phyloP scores from a whole-genome alignment of 2,113 vertebrate species.

The Daboia siamensis region DNA sequence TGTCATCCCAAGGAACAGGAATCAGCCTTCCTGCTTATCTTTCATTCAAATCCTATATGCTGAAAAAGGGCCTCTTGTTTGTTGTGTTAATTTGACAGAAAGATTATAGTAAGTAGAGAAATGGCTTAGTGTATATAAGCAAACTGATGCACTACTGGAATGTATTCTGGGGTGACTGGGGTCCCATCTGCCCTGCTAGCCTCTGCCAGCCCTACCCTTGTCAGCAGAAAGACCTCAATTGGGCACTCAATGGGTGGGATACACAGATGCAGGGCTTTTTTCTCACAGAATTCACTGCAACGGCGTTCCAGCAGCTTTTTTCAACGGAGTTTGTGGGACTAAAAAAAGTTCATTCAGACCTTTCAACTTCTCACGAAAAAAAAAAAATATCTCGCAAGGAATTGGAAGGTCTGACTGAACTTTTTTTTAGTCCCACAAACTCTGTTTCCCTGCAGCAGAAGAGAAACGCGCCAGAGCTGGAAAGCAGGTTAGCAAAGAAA shows the following conservation, averaged over 20 bases:
- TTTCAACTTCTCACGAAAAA: fast-evolving
- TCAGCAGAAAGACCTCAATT: too few species aligned
- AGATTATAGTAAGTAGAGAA: not conserved
- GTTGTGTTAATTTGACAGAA: not conserved
- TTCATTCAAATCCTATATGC: not conserved
- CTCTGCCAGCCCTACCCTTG: not conserved
- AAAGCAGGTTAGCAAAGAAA: too few species aligned
- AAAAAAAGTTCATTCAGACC: too few species aligned
- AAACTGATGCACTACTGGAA: not conserved
- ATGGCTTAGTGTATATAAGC: not conserved
- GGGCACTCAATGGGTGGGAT: too few species aligned
- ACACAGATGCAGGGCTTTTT: not conserved
- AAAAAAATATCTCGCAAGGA: too few species aligned
- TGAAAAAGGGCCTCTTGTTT: not conserved
- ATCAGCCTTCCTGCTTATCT: not conserved
- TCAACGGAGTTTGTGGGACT: too few species aligned
- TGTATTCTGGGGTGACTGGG: not conserved
- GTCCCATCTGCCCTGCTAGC: not conserved
- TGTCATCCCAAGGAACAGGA: not conserved
- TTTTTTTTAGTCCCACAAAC: too few species aligned
- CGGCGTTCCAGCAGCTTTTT: too few species aligned
- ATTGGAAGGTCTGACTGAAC: too few species aligned
- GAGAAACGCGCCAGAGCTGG: too few species aligned
- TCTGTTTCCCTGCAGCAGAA: too few species aligned
- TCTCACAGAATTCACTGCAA: too few species aligned